Evolutionary conservation across 2,888 invertebrate species (phyloP).

Genomic region (Micoletzkya japonica): DNA sequence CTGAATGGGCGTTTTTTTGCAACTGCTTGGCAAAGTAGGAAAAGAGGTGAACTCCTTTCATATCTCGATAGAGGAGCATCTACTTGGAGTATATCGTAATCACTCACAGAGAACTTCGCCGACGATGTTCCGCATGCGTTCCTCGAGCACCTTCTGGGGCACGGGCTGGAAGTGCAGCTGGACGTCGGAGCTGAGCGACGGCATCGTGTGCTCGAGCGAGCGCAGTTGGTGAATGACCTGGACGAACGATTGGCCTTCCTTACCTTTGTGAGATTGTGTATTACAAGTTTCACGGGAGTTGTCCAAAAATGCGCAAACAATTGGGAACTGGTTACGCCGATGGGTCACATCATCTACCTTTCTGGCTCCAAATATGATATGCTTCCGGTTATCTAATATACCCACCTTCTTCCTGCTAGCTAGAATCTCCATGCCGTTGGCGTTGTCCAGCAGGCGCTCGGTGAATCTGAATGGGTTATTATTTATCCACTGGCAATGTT

Average conservation of each 20-base stretch:
- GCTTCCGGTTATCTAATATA: background rate
- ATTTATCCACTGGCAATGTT: no score
- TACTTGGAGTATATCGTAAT: no score
- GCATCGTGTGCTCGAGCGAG: constrained; percentile 52
- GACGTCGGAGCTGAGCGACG: constrained; percentile 45
- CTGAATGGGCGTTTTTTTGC: no score
- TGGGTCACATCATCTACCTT: no score
- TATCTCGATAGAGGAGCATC: background rate
- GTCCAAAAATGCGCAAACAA: background rate
- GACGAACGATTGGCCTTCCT: background rate
- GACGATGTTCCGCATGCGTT: constrained; percentile 17
- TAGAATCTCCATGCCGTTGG: constrained; percentile 50
- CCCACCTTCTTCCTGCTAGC: constrained; percentile 46
- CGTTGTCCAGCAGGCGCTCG: constrained; percentile 46
- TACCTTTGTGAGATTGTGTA: no score
- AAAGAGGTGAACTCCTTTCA: no score
- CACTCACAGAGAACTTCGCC: constrained; percentile 28
- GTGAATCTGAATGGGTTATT: constrained; percentile 54
- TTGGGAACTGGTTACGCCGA: background rate
- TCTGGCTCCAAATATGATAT: background rate
- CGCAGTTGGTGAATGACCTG: constrained; percentile 51
- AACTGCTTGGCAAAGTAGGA: no score
- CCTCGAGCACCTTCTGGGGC: constrained; percentile 38
- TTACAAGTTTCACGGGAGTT: no score
- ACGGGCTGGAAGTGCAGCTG: constrained; percentile 49